These are phyloP conservation scores for Cerceris ruficornis DNA, from an alignment of 2,888 invertebrate species.

Conservation along the genomic window DNA sequence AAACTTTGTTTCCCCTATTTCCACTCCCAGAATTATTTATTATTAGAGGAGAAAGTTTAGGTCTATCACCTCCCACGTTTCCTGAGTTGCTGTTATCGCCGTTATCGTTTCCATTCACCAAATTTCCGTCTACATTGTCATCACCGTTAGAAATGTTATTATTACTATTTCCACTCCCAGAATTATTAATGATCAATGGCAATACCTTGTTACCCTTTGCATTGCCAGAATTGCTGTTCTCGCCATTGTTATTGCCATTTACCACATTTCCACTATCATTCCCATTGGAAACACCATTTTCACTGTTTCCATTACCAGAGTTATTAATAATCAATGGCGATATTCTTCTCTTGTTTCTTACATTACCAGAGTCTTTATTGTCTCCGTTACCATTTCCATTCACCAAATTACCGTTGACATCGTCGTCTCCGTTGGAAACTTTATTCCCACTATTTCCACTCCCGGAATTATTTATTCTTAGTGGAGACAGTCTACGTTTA, in stretches of 20 bases:
- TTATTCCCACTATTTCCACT: background rate
- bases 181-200: slow-evolving; percentile 12
- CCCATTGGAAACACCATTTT: no score
- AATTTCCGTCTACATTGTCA: slow-evolving; percentile 22
- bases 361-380: slow-evolving; percentile 29
- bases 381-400: slow-evolving; percentile 27
- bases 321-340: slow-evolving; percentile 11
- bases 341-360: background rate
- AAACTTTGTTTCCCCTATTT: background rate
- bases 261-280: no score
- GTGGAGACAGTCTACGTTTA: background rate
- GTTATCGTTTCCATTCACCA: slow-evolving; percentile 41
- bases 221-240: no score
- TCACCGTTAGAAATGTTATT: slow-evolving; percentile 6
- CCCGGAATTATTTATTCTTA: slow-evolving; percentile 9
- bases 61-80: background rate
- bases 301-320: background rate
- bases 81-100: slow-evolving; percentile 23
- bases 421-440: slow-evolving; percentile 36
- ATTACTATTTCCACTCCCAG: background rate
- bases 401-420: slow-evolving; percentile 27
- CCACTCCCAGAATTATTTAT: slow-evolving; percentile 10
- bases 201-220: no score
- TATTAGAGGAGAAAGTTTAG: background rate
- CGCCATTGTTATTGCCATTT: no score